A percentile compares a stretch with the other conserved stretches of the same genome.
These are phyloP conservation scores for Trissonchulus latispiculum DNA, from an alignment of 2,888 invertebrate genomes.

Conservation along the genomic window DNA sequence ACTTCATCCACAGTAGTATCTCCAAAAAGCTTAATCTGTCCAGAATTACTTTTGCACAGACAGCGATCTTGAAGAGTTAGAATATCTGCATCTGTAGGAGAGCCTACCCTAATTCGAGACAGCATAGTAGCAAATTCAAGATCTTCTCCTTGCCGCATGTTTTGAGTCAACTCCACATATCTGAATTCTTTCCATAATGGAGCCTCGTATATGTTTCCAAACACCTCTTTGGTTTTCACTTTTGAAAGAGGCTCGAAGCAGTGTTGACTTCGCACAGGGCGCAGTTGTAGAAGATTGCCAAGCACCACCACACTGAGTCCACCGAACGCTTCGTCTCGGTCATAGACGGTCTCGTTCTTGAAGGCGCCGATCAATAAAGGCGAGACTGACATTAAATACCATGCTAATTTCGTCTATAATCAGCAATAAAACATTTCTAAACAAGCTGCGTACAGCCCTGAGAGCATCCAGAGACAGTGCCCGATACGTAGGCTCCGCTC, in stretches of 20 bases:
- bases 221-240: neutral
- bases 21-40: too few species aligned
- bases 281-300: neutral
- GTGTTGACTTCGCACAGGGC: neutral
- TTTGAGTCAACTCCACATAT: neutral
- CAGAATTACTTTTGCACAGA: too few species aligned
- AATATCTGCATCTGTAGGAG: neutral
- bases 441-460: too few species aligned
- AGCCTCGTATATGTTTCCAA: neutral
- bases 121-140: neutral
- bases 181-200: neutral
- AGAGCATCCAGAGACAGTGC: too few species aligned
- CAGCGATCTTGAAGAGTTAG: neutral
- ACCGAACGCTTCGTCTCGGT: neutral
- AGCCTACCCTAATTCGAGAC: neutral
- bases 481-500: too few species aligned
- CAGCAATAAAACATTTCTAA: neutral
- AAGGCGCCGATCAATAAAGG: neutral
- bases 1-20: too few species aligned
- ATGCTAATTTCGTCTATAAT: neutral
- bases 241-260: neutral
- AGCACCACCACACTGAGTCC: neutral
- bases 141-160: neutral
- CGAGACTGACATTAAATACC: neutral
- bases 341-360: neutral